Conservation (phyloP, 2,797 vertebrate genomes). For the Enteromius afrohamiltoni region DNA sequence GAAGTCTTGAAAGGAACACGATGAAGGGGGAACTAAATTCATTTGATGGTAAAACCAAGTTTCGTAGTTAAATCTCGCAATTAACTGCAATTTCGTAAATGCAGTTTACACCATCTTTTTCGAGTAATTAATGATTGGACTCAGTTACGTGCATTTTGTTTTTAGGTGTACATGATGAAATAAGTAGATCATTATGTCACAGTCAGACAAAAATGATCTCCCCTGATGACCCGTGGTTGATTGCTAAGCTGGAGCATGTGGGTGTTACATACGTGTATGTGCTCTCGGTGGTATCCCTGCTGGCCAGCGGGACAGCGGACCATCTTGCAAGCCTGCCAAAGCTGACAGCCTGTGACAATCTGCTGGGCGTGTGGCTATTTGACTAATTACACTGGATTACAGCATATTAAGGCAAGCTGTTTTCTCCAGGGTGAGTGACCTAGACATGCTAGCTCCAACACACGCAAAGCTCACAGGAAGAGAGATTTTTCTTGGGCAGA, state of each 20-base stretch:
- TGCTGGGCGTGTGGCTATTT: constrained; percentile 93
- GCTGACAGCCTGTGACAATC: constrained; percentile 95
- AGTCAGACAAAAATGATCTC: neutral
- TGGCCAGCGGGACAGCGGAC: constrained; percentile 84
- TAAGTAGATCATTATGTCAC: constrained; percentile 12
- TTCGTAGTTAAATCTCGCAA: constrained; percentile 1
- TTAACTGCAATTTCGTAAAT: neutral
- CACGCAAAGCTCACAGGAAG: constrained; percentile 66
- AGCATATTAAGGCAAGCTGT: constrained; percentile 99
- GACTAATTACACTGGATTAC: constrained; percentile 99
- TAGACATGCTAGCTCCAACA: constrained; percentile 84
- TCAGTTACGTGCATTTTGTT: neutral
- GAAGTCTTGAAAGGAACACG: constrained; percentile 35
- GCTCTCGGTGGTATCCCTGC: constrained; percentile 46
- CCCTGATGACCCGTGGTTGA: constrained; percentile 20
- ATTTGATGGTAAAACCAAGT: constrained; percentile 15
- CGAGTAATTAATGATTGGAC: neutral
- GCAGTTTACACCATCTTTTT: neutral
- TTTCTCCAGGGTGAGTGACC: constrained; percentile 96
- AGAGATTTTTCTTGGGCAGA: constrained; percentile 66
- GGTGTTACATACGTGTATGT: constrained; percentile 28
- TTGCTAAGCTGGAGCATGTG: constrained; percentile 32
- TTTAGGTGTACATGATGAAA: neutral
- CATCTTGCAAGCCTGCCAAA: constrained; percentile 88
- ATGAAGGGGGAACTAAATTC: neutral